phyloP scores from a whole-genome alignment of 2,888 invertebrate genomes.

The Julus scandinavius region DNA sequence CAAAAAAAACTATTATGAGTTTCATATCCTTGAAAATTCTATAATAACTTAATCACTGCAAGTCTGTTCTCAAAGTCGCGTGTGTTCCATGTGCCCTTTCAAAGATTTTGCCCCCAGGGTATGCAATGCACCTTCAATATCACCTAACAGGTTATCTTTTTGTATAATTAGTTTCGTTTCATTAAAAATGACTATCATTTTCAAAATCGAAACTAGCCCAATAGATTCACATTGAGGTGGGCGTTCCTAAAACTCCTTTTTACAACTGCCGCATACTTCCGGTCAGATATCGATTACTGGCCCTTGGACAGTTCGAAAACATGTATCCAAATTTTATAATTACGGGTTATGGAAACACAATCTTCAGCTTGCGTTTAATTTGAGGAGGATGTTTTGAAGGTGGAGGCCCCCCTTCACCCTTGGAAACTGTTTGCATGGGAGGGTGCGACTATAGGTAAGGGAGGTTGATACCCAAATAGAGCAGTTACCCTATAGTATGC shows the following conservation, averaged over 20 bases:
- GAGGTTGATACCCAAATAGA: background rate
- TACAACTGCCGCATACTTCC: constrained; percentile 8
- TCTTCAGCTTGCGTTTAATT: constrained; percentile 33
- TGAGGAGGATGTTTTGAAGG: background rate
- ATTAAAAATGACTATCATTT: background rate
- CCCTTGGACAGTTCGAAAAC: constrained; percentile 2
- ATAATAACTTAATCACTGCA: background rate
- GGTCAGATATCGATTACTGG: constrained; percentile 2
- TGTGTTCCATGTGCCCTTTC: background rate
- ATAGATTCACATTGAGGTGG: background rate
- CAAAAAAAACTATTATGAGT: no score
- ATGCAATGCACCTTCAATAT: background rate
- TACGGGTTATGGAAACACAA: constrained; percentile 17
- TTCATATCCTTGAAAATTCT: no score
- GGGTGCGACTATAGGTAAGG: background rate
- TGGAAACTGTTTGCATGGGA: background rate
- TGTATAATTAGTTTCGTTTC: background rate
- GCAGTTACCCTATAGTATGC: constrained; percentile 8
- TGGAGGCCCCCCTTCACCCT: background rate
- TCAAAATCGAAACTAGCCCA: background rate
- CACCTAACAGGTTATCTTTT: background rate
- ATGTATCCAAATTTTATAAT: constrained; percentile 14
- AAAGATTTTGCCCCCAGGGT: background rate
- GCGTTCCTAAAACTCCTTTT: background rate
- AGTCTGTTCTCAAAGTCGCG: background rate